A percentile compares a stretch with the other conserved stretches of the same genome.
phyloP scores from a whole-genome alignment of 1,140 invertebrate species.

The Condylostylus longicornis region DNA sequence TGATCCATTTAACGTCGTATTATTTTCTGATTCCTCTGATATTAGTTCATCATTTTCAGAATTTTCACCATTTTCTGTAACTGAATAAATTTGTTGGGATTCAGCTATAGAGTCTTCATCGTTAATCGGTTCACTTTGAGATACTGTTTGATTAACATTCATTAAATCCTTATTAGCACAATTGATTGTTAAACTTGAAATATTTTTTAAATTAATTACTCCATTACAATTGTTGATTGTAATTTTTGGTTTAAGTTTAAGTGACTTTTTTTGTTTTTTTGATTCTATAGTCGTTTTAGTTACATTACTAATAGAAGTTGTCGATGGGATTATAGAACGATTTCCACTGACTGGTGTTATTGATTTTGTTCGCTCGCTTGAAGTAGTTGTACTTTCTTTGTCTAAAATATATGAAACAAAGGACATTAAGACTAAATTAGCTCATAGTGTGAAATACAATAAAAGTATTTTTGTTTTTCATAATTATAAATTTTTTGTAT shows the following conservation, averaged over 20 bases:
- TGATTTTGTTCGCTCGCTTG: no score
- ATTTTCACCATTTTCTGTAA: background rate
- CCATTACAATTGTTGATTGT: constrained; percentile 31
- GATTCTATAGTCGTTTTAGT: constrained; percentile 7
- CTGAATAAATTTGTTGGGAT: no score
- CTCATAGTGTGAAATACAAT: no score
- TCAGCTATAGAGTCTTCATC: background rate
- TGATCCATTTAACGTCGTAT: constrained; percentile 4
- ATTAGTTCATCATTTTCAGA: constrained; percentile 1
- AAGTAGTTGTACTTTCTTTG: no score
- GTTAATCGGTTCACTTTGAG: background rate
- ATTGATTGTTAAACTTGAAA: constrained; percentile 28
- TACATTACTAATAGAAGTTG: no score
- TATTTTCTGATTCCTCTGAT: constrained; percentile 3
- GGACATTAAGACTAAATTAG: no score
- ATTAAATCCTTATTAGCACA: constrained; percentile 25
- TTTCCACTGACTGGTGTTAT: no score
- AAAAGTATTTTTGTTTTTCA: no score
- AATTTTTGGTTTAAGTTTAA: constrained; percentile 28
- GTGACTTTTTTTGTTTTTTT: constrained; percentile 13
- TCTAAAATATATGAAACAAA: no score
- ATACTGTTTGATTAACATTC: constrained; percentile 16
- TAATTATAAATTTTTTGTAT: no score
- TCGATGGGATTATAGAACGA: no score
- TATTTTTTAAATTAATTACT: constrained; percentile 29